A percentile compares a stretch with the other conserved stretches of the same genome.
Evolutionary conservation across 2,888 invertebrate species (phyloP).

Genomic region (Pandemis heparana): DNA sequence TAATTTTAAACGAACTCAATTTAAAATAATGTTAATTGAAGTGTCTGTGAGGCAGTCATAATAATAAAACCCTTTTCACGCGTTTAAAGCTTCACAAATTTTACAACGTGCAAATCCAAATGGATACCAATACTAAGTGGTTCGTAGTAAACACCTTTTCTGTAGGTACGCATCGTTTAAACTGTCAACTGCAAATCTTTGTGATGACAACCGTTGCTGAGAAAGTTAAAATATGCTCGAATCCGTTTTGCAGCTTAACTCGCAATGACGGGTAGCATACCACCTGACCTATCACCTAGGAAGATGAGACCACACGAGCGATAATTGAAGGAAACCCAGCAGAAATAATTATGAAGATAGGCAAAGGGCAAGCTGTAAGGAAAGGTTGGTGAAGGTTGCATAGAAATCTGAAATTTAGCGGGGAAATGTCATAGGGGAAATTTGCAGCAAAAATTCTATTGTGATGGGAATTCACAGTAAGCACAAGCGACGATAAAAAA

Average conservation of each 20-base stretch:
- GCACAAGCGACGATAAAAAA: neutral
- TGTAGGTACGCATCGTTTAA: neutral
- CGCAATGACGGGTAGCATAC: conserved; percentile 14
- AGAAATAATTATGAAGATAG: conserved; percentile 27
- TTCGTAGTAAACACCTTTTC: neutral
- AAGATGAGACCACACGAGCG: conserved; percentile 8
- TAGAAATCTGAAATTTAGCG: neutral
- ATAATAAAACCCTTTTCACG: too few species aligned
- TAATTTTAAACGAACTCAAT: too few species aligned
- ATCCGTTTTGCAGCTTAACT: neutral
- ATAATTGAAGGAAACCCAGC: conserved; percentile 28
- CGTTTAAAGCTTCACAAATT: too few species aligned
- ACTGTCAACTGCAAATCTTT: neutral
- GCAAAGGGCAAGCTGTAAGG: conserved; percentile 15
- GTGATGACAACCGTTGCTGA: conserved; percentile 54
- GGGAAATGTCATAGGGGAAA: neutral
- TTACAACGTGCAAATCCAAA: neutral
- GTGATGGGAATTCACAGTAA: neutral
- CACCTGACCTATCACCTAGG: conserved; percentile 15
- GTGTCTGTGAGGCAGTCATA: too few species aligned
- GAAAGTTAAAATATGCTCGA: conserved; percentile 54
- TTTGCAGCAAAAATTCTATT: neutral
- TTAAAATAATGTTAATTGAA: too few species aligned
- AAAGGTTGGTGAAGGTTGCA: conserved; percentile 8
- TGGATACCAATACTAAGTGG: neutral